Evolutionary conservation across 2,113 vertebrate genomes (phyloP), one percentile per base, ranked within the genome.

Genomic region (Vicugna pacos): DNA sequence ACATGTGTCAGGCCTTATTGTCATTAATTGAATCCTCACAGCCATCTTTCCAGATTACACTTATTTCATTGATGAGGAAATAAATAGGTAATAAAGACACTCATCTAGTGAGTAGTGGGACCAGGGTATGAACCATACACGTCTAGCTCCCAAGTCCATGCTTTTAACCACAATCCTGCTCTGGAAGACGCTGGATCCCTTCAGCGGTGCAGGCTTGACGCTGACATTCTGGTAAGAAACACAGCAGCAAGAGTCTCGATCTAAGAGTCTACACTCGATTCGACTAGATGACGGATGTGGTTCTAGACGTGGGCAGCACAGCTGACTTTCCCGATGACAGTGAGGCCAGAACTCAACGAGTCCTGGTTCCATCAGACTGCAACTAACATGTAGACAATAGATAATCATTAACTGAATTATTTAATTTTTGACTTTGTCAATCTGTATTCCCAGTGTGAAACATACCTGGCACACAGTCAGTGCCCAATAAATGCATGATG

Each of bases 41-140:
- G 58, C 16, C 50, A 46, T 19, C 54, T 77, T 76, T 85, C 52
- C 35, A 73, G 26, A 60, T 60, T 52, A 64, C 8, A 48, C 62
- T 94, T n/a, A 17, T 84, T 94, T 93, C 76, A 52, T 28, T 84
- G 35, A 64, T 70, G n/a, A 93, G 30, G 73, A 93, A 96, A 65
- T 62, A 35, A 79, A 58, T 54, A 50, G 22, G 4, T 60, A 77
- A 58, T 52, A 67, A 96, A 16, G 19, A 91, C 15, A 56, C 52
- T 83, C 60, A 65, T 77, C 35, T 81, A 70, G 7, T 54, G 15
- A 70, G 17, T 3, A 9, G 10, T 5, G 5, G 46, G 76, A 13
- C 46, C 64, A 65, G 30, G 3, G 38, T 56, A 89, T 26, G 16
- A 87, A 24, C 52, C 22, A 56, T 4, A 54, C 3, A 14, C 35